Base-by-base conservation (phyloP, 2,113 vertebrate species). In the Pterocles orientalis region DNA sequence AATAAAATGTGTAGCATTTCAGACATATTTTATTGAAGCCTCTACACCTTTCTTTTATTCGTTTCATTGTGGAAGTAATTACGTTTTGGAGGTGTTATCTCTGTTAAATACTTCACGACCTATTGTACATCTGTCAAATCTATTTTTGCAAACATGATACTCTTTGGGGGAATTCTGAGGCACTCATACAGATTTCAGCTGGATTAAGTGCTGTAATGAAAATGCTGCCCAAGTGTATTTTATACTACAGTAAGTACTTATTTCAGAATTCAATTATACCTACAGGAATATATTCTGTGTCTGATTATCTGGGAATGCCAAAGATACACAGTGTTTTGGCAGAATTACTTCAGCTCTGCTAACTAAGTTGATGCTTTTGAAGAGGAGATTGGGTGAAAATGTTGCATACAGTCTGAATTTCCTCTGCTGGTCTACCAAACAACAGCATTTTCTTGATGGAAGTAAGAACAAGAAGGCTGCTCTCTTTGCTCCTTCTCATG, bases 131-230 rank as follows among this genome's bases (percentile, higher is more conserved):
- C 82, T 93, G 88, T 83, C 85, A 51, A 86, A 92, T 56, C 71
- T 94, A 18, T 90, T 95, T 95, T 96, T 92, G 45, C 60, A 92
- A 93, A 81, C 65, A 70, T 1, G 18, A 88, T 93, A 90, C 20
- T 88, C 87, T 80, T 88, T 58, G 41, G 70, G 91, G 90, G 75
- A 91, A 58, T 90, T 96, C 79, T 90, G 79, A 90, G 68, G 58
- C 71, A 54, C 45, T 95, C 58, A 43, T 70, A 36, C 47, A 66
- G 82, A 94, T 90, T 96, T 92, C 90, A 86, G 56, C 51, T 86
- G 88, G 71, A 96, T 96, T 94, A 94, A 86, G n/a, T 88, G 79
- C 76, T 92, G 79, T 72, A 92, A 88, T 78, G 88, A 92, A 96
- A 94, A 90, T 92, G 76, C 71, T 86, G 69, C 82, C 88, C 71